Conservation (phyloP, 2,113 vertebrate species). For the Rhipidura dahli region DNA sequence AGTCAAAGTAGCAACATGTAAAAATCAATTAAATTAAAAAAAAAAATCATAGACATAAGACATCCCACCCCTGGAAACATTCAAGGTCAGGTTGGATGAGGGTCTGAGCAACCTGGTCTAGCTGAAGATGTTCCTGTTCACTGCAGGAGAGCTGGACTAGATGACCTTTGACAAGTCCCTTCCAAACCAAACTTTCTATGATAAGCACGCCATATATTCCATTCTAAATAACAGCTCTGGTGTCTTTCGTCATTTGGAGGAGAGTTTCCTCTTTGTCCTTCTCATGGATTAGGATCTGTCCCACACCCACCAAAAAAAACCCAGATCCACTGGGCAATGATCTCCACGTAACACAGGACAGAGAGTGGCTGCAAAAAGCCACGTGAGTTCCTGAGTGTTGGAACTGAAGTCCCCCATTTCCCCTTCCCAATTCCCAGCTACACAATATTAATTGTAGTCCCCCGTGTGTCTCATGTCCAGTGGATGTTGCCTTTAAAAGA, state of each 20-base stretch:
- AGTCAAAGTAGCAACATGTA: background rate
- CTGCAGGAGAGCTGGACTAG: background rate
- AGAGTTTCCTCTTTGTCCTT: background rate
- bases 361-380: background rate
- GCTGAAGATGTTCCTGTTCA: background rate
- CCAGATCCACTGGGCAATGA: rapidly evolving
- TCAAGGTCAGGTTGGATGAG: background rate
- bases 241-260: background rate
- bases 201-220: background rate
- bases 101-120: background rate
- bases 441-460: background rate
- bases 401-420: rapidly evolving
- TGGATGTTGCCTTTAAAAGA: background rate
- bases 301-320: background rate
- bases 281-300: background rate
- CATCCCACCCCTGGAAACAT: background rate
- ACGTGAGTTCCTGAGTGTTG: rapidly evolving
- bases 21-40: background rate
- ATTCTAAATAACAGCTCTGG: background rate
- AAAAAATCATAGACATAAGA: background rate
- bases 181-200: background rate
- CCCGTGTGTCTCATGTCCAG: background rate
- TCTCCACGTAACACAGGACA: rapidly evolving
- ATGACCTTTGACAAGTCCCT: background rate
- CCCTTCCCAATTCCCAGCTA: background rate